Evolutionary conservation across 1,140 invertebrate species (phyloP), one percentile per base, ranked within the genome.

Genomic region (Palaemon carinicauda): DNA sequence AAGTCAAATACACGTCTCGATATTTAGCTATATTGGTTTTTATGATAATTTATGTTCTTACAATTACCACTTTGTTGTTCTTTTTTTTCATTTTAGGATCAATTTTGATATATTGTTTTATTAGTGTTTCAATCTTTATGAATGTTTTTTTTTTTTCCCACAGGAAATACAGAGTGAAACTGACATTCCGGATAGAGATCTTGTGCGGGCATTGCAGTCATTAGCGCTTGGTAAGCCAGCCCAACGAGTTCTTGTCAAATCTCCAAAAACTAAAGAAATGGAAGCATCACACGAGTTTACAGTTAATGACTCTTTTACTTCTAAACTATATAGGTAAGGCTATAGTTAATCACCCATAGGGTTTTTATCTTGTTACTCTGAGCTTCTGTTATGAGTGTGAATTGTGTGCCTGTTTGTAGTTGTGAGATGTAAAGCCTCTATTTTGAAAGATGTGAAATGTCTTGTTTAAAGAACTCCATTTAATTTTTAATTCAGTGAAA

Each of bases 221-320:
- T 93, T 99, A 88, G 98, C 98, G 17, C 97, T 99, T 94, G 98
- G 98, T 19, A 99, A 99, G 94, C 94, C 97, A n/a, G 95, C 96
- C 15, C 98, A 99, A 92, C 94, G 98, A 90, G 95, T 99, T 89
- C 94, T 99, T 52, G 94, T 98, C 85, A 99, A 99, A 91, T 95
- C 95, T 91, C 98, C 98, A 31, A 95, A 95, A 91, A 98, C 97
- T 60, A 99, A 99, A 93, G 98, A 99, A 91, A 99, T 99, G 89
- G 97, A 98, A 92, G 94, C 96, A 17, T 93, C 94, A 41, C 97
- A 99, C 92, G 94, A 95, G 90, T 99, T 99, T 91, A 95, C 94
- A 90, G 97, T 99, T 4, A 99, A 99, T 92, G 98, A 99, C 91
- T 96, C 96, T 87, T 99, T 99, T 92, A 96, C 97, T 51, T 99